Evolutionary conservation across 2,888 invertebrate genomes (phyloP), one percentile per base, ranked within the genome.

Genomic region (Drosophila barbarae): DNA sequence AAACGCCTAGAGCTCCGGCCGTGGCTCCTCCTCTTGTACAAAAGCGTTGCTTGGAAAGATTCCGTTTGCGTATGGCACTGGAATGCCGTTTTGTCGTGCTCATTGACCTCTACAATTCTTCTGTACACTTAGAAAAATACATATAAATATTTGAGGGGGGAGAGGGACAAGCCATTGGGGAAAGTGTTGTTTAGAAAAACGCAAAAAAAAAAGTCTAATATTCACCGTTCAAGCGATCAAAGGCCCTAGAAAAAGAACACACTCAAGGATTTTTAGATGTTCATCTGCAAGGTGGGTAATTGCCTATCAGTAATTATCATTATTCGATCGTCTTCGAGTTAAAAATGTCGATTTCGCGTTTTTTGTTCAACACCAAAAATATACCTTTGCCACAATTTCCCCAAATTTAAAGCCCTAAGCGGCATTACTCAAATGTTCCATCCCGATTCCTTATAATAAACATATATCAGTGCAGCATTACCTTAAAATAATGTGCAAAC

Each of bases 81-180:
- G 77, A 79, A 82, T 79, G 72, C 83, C 74, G 10, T 50, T 36
- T 4, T 39, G 41, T 36, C 60, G 61, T 59, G 34, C 26, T 26
- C 36, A 10, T 21, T 21, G 59, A 30, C 21, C 39, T 46, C 36
- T 47, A 28, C 35, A 15, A 21, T 15, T 41, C 57, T 39, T 51
- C 50, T 61, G 49, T 59, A 56, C 60, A 60, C 42, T 39, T 77
- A 82, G 74, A 84, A 79, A 79, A 79, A 76, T 80, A 78, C 84
- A 71, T 75, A 79, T 50, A 82, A 79, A 77, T 49, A 32, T n/a
- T 51, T 21, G 10, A 23, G 35, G 41, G 46, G n/a, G 13, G 23
- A 41, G 41, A 21, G 21, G 7, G 12, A 12, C 38, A 65, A 55
- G 26, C 38, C n/a, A 23, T 55, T 15, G 18, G 42, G 35, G 42